Base-by-base conservation (phyloP, 2,888 invertebrate genomes). In the Xestia ashworthii region DNA sequence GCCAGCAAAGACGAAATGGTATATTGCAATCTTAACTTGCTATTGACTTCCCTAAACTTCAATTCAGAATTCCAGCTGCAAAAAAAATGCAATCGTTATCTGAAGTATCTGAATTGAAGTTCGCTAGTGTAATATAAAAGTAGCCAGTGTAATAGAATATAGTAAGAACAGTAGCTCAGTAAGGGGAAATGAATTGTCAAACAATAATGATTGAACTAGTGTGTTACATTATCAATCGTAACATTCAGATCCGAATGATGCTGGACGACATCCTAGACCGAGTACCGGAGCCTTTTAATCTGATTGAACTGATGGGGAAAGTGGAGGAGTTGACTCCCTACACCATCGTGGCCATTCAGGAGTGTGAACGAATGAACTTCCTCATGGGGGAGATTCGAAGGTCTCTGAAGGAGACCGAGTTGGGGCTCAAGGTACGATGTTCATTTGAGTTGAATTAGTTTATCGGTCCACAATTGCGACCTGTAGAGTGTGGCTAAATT, bases 321-420 rank as follows among this genome's bases (percentile, higher is more conserved):
- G 98, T 98, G 6, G 99, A 99, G 93, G 99, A 99, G 90, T 97
- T 98, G 82, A 99, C 98, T 5, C 99, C 99, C 0, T 99, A 98
- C 92, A 98, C 98, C 0, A 99, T 99, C 72, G 99, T 99, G 0
- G 98, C 98, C 0, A 97, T 99, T 89, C 99, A 99, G 85, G 99
- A 99, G 94, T 99, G 99, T 93, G 99, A 99, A 94, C 97, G 99
- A 64, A 99, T 99, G 99, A 99, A 99, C 93, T 97, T 97, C 58
- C 97, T 99, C 12, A 98, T 98, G 91, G 96, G 97, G 3, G 99
- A 99, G 94, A 97, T 99, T 81, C 97, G 97, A 74, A 96, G 98
- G 50, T 98, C 99, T 0, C 96, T 99, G 11, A 97, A 97, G 88
- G 99, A 99, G 94, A 95, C 99, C 0, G 98, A 99, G 86, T 97